Base-by-base conservation (phyloP, 2,113 vertebrate species). In the Archilochus colubris region DNA sequence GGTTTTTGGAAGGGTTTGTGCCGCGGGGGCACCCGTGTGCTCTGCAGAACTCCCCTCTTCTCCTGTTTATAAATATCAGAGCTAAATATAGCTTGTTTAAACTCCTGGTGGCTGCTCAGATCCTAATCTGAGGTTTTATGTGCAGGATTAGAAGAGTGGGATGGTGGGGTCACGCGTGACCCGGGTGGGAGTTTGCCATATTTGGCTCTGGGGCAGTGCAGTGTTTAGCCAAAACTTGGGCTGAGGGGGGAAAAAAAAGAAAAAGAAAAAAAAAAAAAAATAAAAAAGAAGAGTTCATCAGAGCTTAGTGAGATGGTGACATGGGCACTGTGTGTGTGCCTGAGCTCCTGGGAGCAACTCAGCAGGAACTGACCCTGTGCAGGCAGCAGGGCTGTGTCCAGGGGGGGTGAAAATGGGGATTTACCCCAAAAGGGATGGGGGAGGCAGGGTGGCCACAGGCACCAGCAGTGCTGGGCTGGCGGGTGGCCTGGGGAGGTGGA, bases 31-130 rank as follows among this genome's bases (percentile, higher is more conserved):
- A 93, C 66, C 54, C 62, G 0, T 79, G 81, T 53, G 74, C 87
- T 94, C 80, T 88, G 58, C 66, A 53, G 25, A 89, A 40, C 40
- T 62, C 88, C 88, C 38, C 9, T 74, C 87, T 83, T 73, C 85
- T 91, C 68, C 76, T 90, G 76, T 94, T 95, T 96, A 94, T 91
- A 94, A 95, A 95, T 90, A 93, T 85, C n/a, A 1, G 72, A 67
- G 91, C 89, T 95, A 95, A 95, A 95, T 93, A 93, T 94, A 95
- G 85, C 75, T 89, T 93, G 94, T 94, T 91, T 95, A 95, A 96
- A 95, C 89, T 95, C 84, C 44, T 33, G 82, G 91, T 94, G 77
- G 82, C 93, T 82, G 83, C 38, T 95, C 87, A 91, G 95, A 96
- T 94, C 87, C 86, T 93, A 94, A 94, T 94, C 66, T n/a, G 19